Conservation (phyloP, 2,888 invertebrate species). For the Calliopum simillimum region DNA sequence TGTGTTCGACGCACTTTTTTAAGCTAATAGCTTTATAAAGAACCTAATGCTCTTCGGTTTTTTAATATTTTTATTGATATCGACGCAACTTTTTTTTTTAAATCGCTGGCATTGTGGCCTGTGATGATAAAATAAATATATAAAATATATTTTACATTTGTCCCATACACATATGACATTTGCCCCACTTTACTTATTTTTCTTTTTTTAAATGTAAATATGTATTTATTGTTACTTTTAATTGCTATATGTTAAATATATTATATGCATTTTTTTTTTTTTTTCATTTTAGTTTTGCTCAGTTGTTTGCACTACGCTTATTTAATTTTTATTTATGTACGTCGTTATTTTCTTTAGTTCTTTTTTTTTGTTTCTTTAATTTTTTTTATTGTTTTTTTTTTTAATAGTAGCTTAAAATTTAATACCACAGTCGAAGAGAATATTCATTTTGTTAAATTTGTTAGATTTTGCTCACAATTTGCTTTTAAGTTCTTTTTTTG, state of each 20-base stretch:
- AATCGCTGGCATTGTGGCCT: no score
- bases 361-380: background rate
- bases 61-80: no score
- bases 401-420: conserved; percentile 62
- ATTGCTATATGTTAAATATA: conserved; percentile 13
- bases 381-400: conserved; percentile 38
- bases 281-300: conserved; percentile 1
- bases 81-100: no score
- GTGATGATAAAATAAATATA: no score
- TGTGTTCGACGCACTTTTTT: no score
- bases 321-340: conserved; percentile 1
- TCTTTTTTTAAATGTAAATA: background rate
- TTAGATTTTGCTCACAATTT: conserved; percentile 38
- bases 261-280: conserved; percentile 12
- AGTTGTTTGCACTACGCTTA: conserved; percentile 6
- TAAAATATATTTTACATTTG: no score
- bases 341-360: background rate
- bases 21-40: no score
- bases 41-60: no score
- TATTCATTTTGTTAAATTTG: conserved; percentile 42
- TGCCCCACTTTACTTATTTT: background rate
- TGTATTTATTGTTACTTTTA: background rate
- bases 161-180: no score
- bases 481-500: conserved; percentile 26
- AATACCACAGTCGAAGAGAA: conserved; percentile 67